Evolutionary conservation across 2,113 vertebrate genomes (phyloP).

Genomic region (Phyllopteryx taeniolatus): DNA sequence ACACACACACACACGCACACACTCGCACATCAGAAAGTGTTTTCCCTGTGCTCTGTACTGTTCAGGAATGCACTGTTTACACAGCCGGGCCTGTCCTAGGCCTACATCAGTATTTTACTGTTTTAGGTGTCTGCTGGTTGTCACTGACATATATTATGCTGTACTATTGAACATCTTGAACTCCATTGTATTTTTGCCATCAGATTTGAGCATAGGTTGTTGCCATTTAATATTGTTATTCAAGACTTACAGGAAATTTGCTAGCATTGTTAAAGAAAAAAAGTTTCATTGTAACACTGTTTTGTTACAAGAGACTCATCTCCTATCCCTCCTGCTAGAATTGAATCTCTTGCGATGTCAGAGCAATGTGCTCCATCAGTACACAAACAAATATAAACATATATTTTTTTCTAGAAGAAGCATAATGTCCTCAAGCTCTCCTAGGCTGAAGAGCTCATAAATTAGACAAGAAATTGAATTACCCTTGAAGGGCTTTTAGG

Average conservation of each 20-base stretch:
- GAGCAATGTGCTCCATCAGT: conserved; percentile 25
- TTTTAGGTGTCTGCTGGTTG: conserved; percentile 61
- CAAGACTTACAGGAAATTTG: not conserved
- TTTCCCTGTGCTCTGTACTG: conserved; percentile 14
- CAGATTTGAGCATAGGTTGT: not conserved
- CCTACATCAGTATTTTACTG: conserved; percentile 38
- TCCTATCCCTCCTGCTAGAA: conserved; percentile 8
- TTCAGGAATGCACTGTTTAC: conserved; percentile 68
- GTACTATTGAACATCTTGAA: conserved; percentile 8
- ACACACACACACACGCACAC: not conserved
- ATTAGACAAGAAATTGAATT: conserved; percentile 69
- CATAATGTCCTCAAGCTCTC: conserved; percentile 49
- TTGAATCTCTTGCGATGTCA: conserved; percentile 33
- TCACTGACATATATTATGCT: conserved; percentile 49
- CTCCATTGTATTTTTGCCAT: not conserved
- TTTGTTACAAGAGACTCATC: conserved; percentile 4
- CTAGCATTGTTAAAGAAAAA: not conserved
- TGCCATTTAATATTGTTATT: conserved; percentile 3
- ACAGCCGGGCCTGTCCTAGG: conserved; percentile 44
- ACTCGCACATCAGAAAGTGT: not conserved
- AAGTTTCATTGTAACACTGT: not conserved
- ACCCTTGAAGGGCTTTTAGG: conserved; percentile 59
- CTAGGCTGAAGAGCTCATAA: conserved; percentile 56
- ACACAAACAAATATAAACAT: not conserved
- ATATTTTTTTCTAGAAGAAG: conserved; percentile 24